These are phyloP conservation scores for Schizopygopsis pylzovi DNA, from an alignment of 2,797 vertebrate genomes.

Conservation along the genomic window DNA sequence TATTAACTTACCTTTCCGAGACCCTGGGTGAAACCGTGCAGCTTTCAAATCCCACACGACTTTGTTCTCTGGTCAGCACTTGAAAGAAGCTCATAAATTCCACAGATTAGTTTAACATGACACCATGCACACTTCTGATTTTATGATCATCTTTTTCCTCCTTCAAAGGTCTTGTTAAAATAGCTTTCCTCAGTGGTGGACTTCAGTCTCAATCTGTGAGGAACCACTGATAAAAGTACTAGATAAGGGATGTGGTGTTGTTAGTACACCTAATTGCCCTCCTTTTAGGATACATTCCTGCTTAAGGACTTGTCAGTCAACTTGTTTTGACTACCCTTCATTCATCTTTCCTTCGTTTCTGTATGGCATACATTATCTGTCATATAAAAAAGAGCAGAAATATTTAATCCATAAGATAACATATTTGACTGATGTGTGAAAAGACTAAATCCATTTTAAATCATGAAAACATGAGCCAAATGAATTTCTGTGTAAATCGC, in stretches of 20 bases:
- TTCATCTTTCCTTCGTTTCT: constrained; percentile 59
- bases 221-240: constrained; percentile 50
- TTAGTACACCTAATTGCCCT: constrained; percentile 52
- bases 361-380: constrained; percentile 65
- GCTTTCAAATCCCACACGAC: constrained; percentile 47
- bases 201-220: constrained; percentile 43
- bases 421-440: constrained; percentile 71
- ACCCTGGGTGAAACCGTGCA: constrained; percentile 21
- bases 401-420: constrained; percentile 75
- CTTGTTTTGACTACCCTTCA: constrained; percentile 1
- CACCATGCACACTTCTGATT: constrained; percentile 50
- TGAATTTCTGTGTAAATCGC: background rate
- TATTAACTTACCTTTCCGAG: constrained; percentile 45
- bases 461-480: constrained; percentile 9
- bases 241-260: constrained; percentile 48
- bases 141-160: constrained; percentile 46
- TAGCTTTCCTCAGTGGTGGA: constrained; percentile 15
- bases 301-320: constrained; percentile 45
- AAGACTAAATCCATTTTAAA: constrained; percentile 34
- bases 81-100: constrained; percentile 52
- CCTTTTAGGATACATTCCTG: constrained; percentile 50
- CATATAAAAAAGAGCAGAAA: constrained; percentile 68
- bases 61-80: constrained; percentile 54
- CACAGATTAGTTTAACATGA: constrained; percentile 54
- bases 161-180: constrained; percentile 42